These are phyloP conservation scores for Chaetodon trifascialis DNA, from an alignment of 2,113 vertebrate genomes.

Conservation along the genomic window DNA sequence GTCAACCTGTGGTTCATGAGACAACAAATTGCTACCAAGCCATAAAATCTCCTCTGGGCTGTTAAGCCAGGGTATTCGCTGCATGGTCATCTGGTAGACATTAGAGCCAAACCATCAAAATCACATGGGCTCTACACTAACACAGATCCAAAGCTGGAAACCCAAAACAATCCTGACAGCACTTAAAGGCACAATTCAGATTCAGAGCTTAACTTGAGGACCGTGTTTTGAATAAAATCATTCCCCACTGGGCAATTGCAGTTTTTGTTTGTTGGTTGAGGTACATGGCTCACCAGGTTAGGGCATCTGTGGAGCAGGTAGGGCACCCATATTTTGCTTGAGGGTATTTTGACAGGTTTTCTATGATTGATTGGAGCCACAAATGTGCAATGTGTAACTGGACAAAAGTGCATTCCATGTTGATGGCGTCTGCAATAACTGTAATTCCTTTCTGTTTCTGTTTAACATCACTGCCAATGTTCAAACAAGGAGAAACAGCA, in stretches of 20 bases:
- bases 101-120: constrained; percentile 73
- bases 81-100: constrained; percentile 80
- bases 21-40: constrained; percentile 81
- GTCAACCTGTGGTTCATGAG: constrained; percentile 78
- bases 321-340: neutral
- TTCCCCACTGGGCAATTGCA: neutral
- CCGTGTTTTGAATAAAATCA: constrained; percentile 4
- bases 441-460: constrained; percentile 58
- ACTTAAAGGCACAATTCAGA: constrained; percentile 15
- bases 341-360: constrained; percentile 30
- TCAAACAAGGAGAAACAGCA: constrained; percentile 37
- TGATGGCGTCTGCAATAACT: constrained; percentile 34
- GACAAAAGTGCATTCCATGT: constrained; percentile 48
- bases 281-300: neutral
- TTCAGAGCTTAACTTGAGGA: constrained; percentile 17
- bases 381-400: constrained; percentile 41
- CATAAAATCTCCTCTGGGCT: constrained; percentile 77
- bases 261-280: constrained; percentile 2
- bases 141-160: constrained; percentile 40
- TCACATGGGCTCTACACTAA: constrained; percentile 54
- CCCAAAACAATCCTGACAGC: constrained; percentile 39
- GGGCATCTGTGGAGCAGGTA: neutral
- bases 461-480: constrained; percentile 35
- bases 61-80: constrained; percentile 54
- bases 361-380: constrained; percentile 18